phyloP scores from a whole-genome alignment of 2,113 vertebrate species.

The Pachyramphus minor region DNA sequence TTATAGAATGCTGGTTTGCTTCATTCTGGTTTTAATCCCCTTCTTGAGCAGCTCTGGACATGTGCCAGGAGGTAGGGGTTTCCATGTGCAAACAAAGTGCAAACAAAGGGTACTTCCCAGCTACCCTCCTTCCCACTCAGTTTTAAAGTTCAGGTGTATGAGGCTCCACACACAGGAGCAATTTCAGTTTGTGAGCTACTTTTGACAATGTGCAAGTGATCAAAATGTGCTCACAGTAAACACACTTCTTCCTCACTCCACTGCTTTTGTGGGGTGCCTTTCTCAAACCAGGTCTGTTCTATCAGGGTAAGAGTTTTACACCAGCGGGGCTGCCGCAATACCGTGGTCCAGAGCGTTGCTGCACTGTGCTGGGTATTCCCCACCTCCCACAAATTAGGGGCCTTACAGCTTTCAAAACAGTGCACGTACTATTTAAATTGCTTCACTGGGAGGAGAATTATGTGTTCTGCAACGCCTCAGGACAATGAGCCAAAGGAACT shows the following conservation, averaged over 20 bases:
- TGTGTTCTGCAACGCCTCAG: conserved; percentile 33
- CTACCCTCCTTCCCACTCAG: neutral
- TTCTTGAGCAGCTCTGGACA: neutral
- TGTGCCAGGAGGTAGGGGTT: neutral
- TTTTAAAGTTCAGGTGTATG: neutral
- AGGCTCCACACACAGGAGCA: neutral
- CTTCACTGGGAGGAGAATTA: conserved; percentile 44
- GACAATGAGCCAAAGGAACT: conserved; percentile 59
- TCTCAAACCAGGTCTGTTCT: neutral
- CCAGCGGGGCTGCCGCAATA: neutral
- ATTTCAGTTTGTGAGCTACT: neutral
- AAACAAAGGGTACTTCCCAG: neutral
- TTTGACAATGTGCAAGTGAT: neutral
- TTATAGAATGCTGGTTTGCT: neutral
- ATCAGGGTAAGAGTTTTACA: neutral
- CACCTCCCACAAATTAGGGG: conserved; percentile 39
- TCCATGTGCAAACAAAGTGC: neutral
- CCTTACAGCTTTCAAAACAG: conserved; percentile 44
- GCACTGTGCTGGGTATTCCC: neutral
- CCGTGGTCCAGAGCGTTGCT: neutral
- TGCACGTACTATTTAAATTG: conserved; percentile 40
- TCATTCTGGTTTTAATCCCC: conserved; percentile 10
- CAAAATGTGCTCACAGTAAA: neutral
- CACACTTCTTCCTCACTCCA: neutral
- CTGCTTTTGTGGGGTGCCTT: neutral